Conservation (phyloP, 1,140 invertebrate species). For the Heterodera carotae region DNA sequence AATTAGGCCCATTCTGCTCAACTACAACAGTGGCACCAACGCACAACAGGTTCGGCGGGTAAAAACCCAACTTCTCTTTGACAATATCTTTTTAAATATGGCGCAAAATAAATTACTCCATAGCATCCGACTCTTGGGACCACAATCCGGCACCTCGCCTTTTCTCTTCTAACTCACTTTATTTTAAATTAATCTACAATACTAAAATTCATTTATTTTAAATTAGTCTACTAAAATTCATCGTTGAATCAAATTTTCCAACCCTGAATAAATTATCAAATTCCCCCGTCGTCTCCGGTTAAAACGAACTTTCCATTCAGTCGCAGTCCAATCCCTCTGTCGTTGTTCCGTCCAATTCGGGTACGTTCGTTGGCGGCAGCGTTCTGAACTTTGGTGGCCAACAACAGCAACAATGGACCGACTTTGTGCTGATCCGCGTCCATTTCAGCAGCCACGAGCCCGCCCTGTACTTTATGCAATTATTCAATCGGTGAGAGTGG, state of each 20-base stretch:
- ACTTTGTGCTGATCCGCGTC: slow-evolving; percentile 24
- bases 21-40: not conserved
- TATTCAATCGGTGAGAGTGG: slow-evolving; percentile 20
- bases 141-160: too few species aligned
- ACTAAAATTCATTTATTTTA: too few species aligned
- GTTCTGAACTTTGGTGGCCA: not conserved
- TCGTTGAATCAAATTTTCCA: too few species aligned
- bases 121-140: too few species aligned
- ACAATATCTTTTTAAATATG: too few species aligned
- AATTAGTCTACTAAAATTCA: too few species aligned
- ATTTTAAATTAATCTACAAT: not conserved
- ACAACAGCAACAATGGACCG: slow-evolving; percentile 16
- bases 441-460: slow-evolving; percentile 9
- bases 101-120: too few species aligned
- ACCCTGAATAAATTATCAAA: too few species aligned
- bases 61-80: not conserved
- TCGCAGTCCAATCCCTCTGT: not conserved
- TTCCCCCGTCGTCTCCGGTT: not conserved
- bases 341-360: not conserved
- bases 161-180: not conserved
- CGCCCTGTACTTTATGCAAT: slow-evolving; percentile 17
- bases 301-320: too few species aligned
- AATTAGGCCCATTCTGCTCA: slow-evolving; percentile 28
- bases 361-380: slow-evolving; percentile 1
- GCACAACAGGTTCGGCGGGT: not conserved